Percentiles rank a stretch among this genome's conserved stretches.
These are phyloP conservation scores for Drosophila koepferae DNA, from an alignment of 2,888 invertebrate species.

Conservation along the genomic window DNA sequence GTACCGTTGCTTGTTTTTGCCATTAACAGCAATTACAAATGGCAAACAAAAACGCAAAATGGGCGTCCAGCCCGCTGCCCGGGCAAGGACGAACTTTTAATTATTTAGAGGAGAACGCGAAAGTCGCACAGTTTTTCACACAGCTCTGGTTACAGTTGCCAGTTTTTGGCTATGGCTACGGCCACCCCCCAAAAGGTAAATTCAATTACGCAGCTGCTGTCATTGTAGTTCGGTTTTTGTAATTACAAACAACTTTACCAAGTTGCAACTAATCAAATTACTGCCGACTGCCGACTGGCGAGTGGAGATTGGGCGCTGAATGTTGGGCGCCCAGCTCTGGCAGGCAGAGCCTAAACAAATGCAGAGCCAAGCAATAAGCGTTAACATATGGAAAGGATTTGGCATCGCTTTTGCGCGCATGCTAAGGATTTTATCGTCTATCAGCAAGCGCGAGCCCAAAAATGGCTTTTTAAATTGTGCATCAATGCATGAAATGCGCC, in stretches of 20 bases:
- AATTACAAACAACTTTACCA: constrained; percentile 45
- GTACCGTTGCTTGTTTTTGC: constrained; percentile 59
- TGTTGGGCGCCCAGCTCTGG: too few species aligned
- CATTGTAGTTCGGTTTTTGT: constrained; percentile 37
- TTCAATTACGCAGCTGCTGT: constrained; percentile 46
- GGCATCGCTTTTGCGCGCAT: constrained; percentile 9
- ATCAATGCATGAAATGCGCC: constrained; percentile 74
- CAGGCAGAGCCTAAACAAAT: constrained; percentile 9
- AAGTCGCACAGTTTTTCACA: constrained; percentile 49
- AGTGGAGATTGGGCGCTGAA: neutral
- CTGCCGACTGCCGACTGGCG: neutral
- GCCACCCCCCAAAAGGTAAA: constrained; percentile 33
- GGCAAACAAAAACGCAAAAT: constrained; percentile 59
- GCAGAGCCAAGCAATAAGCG: constrained; percentile 33
- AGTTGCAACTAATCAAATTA: constrained; percentile 62
- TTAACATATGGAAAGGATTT: constrained; percentile 60
- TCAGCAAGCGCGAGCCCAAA: constrained; percentile 46
- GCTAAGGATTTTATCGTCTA: constrained; percentile 50
- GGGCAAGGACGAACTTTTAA: constrained; percentile 69
- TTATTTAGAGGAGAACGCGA: constrained; percentile 66
- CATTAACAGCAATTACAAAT: constrained; percentile 74
- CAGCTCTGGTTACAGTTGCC: constrained; percentile 43
- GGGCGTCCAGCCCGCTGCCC: constrained; percentile 21
- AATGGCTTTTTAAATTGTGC: constrained; percentile 71
- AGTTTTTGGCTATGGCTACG: constrained; percentile 18